Base-by-base conservation (phyloP, 2,113 vertebrate genomes). In the Cryptotis parvus region DNA sequence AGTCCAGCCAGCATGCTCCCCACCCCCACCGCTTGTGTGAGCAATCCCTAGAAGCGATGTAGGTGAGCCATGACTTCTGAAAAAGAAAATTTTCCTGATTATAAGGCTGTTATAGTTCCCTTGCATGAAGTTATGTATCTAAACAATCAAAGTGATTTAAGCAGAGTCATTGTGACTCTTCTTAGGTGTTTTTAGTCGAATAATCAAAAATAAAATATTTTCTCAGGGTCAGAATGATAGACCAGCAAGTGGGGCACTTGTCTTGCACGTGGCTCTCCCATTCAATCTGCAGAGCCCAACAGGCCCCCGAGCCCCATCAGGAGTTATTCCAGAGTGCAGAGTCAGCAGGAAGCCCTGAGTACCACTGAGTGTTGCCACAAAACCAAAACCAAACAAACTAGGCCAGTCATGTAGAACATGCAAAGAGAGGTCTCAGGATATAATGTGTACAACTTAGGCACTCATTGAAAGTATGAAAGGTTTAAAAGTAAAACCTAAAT, bases 111-210 rank as follows among this genome's bases (percentile, higher is more conserved):
- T 41, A 74, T 52, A 33, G 37, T 63, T 81, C 14, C 55, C 43
- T 11, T 87, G 14, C 2, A 4, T 29, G 26, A 89, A 76, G 6
- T 84, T 20, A 55, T 20, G 31, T 41, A 24, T n/a, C 52, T 78
- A 65, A 14, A 89, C 3, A 89, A 94, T 31, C 79, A 86, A 68
- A 41, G 43, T n/a, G 24, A 58, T 68, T 22, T 84, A 91, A 63
- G 49, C 39, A 91, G 37, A 89, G 43, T 24, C 9, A 80, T 43
- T 80, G 31, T 63, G 8, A 63, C 72, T 83, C 77, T 61, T 85
- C 9, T 26, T 15, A 76, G 26, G 4, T 26, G 18, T 29, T 76
- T 78, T 37, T 26, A 70, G n/a, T 43, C 9, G 91, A 20, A 31
- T 6, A 52, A 52, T 70, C 7, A 29, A 49, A 37, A 74, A 9